Percentiles rank a stretch among this genome's conserved stretches.
Evolutionary conservation across 2,113 vertebrate species (phyloP).

Genomic region (Laticauda colubrina): DNA sequence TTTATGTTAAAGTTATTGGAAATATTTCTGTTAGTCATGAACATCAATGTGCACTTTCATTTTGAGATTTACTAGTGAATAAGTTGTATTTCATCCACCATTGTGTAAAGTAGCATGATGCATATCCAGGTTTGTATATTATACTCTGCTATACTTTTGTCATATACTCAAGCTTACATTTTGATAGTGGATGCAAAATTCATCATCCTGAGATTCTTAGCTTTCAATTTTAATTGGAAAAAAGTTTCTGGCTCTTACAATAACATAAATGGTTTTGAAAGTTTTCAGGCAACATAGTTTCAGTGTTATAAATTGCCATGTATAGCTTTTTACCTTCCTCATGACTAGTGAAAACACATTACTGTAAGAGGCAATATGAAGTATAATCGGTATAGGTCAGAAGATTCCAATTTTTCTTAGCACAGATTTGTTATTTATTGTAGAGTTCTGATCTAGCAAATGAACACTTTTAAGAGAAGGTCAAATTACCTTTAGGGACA

Average conservation of each 20-base stretch:
- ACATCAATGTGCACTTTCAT: not conserved
- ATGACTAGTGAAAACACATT: not conserved
- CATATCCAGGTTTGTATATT: not conserved
- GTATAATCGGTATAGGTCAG: constrained; percentile 1
- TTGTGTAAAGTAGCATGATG: not conserved
- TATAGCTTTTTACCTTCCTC: not conserved
- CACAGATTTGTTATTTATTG: not conserved
- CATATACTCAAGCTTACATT: not conserved
- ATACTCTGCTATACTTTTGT: not conserved
- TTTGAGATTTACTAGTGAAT: not conserved
- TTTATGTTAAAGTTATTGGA: not conserved
- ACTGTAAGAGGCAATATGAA: not conserved
- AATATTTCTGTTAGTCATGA: not conserved
- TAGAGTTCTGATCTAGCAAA: not conserved
- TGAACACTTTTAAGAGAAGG: not conserved
- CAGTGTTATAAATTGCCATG: not conserved
- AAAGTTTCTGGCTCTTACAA: not conserved
- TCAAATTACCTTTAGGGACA: not conserved
- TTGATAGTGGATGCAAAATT: not conserved
- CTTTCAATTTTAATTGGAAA: not conserved
- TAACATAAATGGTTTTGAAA: not conserved
- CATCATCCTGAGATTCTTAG: not conserved
- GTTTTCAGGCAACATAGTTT: not conserved
- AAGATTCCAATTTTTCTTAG: not conserved
- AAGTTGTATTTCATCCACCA: not conserved